Evolutionary conservation across 2,888 invertebrate species (phyloP), one percentile per base, ranked within the genome.

Genomic region (Microctonus aethiopoides): DNA sequence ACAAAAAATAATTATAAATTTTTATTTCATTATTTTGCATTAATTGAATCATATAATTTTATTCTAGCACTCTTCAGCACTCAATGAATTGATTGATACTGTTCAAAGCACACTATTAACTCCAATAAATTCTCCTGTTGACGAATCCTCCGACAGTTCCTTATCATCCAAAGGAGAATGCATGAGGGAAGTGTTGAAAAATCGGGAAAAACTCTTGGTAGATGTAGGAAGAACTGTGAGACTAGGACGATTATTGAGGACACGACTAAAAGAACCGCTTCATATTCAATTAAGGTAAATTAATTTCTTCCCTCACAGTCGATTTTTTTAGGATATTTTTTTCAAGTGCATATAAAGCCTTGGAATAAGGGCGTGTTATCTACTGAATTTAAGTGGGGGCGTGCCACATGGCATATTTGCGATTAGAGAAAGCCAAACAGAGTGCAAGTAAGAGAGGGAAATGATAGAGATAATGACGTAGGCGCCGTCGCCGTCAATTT

Each of bases 171-270:
- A 75, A 52, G 68, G 77, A 0, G 82, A 80, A 41, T 80, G 83
- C 24, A 86, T 91, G 71, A 88, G 90, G 75, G 89, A 89, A 67
- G 90, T 91, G 78, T 87, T 92, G 75, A 84, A 88, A 24, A 87
- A 88, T 69, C 87, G 92, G 64, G 93, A 93, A 83, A 89, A 90
- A 73, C 87, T 93, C 34, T 86, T 93, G 76, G 88, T 92, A 59
- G 92, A 93, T 86, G 92, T 93, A 69, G 93, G 92, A 59, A 88
- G 93, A 66, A 92, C 92, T 90, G 91, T 93, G 65, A 87, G 92
- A 60, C 86, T 93, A 61, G 93, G 93, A n/a, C 87, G 91, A 70
- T 87, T 93, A 73, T 85, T 93, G 67, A 90, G 91, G 83, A 91
- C 91, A 52, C 87, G 92, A 59, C 86, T 93, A 56, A 90, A 89